Base-by-base conservation (phyloP, 1,140 invertebrate genomes). In the Metopolophium dirhodum region DNA sequence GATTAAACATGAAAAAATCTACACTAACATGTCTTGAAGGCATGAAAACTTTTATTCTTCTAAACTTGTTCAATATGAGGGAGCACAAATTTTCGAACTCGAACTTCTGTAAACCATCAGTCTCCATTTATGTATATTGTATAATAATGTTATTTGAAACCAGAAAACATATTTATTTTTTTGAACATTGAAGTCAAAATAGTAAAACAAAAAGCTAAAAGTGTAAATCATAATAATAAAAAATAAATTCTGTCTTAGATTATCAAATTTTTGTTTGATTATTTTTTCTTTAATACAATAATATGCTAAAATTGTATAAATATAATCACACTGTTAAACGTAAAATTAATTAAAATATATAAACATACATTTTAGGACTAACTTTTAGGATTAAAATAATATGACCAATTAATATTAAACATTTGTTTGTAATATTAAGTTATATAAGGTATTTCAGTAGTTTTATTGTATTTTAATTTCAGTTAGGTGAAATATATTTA, bases 41-140 rank as follows among this genome's bases (percentile, higher is more conserved):
- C 68, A 77, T n/a, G 14, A 90, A 92, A 92, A 92, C 91, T 92
- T 92, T 92, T 92, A 92, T 92, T 82, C 41, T 77, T 23, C 37
- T 82, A 92, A 92, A 92, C 91, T 92, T 83, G 61, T 92, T 77
- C 68, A 92, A 92, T 92, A 51, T 41, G n/a, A 51, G n/a, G n/a
- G 30, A 49, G 23, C 45, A 85, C 35, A 82, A 35, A 51, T 92
- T 92, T 89, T 51, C 22, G n/a, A 92, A 92, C 45, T 37, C 9
- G 11, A 82, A 92, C 47, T 92, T 82, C 11, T n/a, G 47, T 41
- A 92, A 83, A 83, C 68, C 47, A 92, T 92, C 61, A 45, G 47
- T 51, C 30, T 54, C 68, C 68, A 91, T 91, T 77, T 91, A 82
- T 82, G 61, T 91, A 77, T 91, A 82, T 49, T 91, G 45, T 91